These are phyloP conservation scores for Euplagia quadripunctaria DNA, from an alignment of 2,888 invertebrate species.

Conservation along the genomic window DNA sequence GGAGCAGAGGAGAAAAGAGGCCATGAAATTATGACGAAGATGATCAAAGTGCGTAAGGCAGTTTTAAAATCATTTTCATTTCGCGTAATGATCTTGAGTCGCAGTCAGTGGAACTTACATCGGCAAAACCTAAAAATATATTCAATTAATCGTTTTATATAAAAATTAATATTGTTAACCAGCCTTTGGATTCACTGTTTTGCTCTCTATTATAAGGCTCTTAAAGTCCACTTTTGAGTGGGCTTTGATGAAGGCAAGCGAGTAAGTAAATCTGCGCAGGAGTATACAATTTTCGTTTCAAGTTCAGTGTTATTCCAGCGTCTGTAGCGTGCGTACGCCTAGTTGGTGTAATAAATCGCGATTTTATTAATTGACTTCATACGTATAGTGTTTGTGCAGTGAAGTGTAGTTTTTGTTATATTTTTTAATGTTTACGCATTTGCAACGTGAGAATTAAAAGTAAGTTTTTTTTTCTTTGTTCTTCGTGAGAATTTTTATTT, in stretches of 20 bases:
- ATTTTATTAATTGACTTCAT: conserved; percentile 51
- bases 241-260: conserved; percentile 63
- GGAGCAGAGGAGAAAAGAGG: too few species aligned
- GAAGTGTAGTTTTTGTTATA: conserved; percentile 53
- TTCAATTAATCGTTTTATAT: conserved; percentile 47
- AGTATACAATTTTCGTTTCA: conserved; percentile 61
- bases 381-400: conserved; percentile 57
- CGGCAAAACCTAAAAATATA: conserved; percentile 4
- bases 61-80: neutral
- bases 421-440: conserved; percentile 43
- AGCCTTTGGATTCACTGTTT: conserved; percentile 22
- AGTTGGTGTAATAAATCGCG: conserved; percentile 34
- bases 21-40: too few species aligned
- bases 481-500: conserved; percentile 18
- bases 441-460: conserved; percentile 30
- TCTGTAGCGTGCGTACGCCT: conserved; percentile 63
- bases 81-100: neutral
- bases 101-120: neutral
- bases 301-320: conserved; percentile 79
- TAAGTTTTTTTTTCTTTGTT: conserved; percentile 24
- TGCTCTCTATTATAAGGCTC: conserved; percentile 23
- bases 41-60: too few species aligned
- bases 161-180: conserved; percentile 22
- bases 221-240: conserved; percentile 30
- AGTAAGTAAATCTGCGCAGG: conserved; percentile 58